These are phyloP conservation scores for Tenualosa ilisha DNA, from an alignment of 2,797 vertebrate species.

Conservation along the genomic window DNA sequence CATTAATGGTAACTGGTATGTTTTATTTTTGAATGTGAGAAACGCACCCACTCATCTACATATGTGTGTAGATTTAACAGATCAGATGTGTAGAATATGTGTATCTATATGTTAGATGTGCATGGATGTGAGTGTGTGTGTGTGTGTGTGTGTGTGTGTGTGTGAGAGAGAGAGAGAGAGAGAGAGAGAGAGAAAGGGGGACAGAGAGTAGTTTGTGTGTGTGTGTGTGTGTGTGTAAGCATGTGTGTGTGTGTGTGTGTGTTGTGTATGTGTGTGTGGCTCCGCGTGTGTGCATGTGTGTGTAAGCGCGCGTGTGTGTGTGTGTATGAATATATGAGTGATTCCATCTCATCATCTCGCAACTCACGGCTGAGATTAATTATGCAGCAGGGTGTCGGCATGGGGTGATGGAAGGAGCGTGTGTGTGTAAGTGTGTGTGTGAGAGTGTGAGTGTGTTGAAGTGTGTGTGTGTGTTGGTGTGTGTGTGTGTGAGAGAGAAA, in stretches of 20 bases:
- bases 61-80: no score
- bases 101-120: no score
- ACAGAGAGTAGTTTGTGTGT: neutral
- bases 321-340: conserved; percentile 58
- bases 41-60: no score
- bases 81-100: no score
- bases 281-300: conserved; percentile 32
- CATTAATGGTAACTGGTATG: no score
- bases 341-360: conserved; percentile 67
- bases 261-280: neutral
- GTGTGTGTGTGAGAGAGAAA: neutral
- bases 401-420: conserved; percentile 45
- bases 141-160: neutral
- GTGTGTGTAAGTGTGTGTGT: conserved; percentile 3
- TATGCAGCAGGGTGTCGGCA: conserved; percentile 69
- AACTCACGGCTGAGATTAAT: conserved; percentile 71
- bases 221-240: conserved; percentile 10
- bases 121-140: neutral
- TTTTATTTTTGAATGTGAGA: no score
- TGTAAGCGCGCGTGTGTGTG: conserved; percentile 44
- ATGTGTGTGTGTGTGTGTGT: conserved; percentile 51
- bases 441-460: neutral
- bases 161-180: neutral
- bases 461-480: conserved; percentile 15
- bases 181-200: neutral